phyloP scores from a whole-genome alignment of 2,113 vertebrate genomes.

The Syrmaticus mikado region DNA sequence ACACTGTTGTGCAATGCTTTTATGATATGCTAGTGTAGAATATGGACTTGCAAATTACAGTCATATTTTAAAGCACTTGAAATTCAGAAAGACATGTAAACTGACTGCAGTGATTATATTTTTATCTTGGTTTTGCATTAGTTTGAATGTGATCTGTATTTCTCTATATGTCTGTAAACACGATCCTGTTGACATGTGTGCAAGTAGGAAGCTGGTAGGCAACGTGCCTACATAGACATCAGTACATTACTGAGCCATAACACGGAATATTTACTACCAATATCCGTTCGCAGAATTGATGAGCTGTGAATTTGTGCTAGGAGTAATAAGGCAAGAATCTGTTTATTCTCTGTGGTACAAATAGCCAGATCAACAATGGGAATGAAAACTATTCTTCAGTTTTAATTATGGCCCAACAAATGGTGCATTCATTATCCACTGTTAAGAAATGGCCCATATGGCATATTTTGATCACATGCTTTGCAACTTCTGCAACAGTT shows the following conservation, averaged over 20 bases:
- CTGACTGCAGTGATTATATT: conserved; percentile 36
- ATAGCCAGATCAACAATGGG: background rate
- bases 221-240: background rate
- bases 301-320: background rate
- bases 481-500: background rate
- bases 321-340: background rate
- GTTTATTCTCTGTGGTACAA: background rate
- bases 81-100: background rate
- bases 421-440: conserved; percentile 27
- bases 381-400: background rate
- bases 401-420: conserved; percentile 25
- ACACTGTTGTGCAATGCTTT: conserved; percentile 1
- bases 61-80: background rate
- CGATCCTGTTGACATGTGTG: conserved; percentile 9
- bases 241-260: background rate
- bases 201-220: conserved; percentile 1
- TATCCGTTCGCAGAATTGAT: background rate
- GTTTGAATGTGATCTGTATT: background rate
- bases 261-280: background rate
- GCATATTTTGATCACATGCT: conserved; percentile 26
- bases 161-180: background rate
- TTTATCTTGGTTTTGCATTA: conserved; percentile 12
- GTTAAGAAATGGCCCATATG: conserved; percentile 49
- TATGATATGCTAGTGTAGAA: background rate
- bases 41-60: background rate